Conservation (phyloP, 2,797 vertebrate species). For the Pristis pectinata region DNA sequence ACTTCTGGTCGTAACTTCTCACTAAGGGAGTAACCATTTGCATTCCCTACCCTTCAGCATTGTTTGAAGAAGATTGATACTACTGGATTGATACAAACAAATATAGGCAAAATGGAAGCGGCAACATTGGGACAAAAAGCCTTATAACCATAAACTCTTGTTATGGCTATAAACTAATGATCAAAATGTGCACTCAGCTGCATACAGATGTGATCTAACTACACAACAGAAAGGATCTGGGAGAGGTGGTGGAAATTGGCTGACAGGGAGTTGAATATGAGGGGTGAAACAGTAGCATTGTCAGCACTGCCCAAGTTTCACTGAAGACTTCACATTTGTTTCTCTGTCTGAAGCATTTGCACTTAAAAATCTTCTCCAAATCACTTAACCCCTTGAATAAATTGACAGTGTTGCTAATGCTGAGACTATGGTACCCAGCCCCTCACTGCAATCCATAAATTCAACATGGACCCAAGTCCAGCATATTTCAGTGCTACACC, state of each 20-base stretch:
- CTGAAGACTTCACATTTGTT: not conserved
- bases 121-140: constrained; percentile 20
- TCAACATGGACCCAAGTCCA: not conserved
- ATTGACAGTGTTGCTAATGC: not conserved
- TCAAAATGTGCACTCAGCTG: not conserved
- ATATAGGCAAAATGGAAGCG: constrained; percentile 5
- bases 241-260: constrained; percentile 21
- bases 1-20: not conserved
- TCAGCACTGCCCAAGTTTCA: not conserved
- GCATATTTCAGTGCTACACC: not conserved
- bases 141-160: not conserved
- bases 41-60: not conserved
- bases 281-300: not conserved
- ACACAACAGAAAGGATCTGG: not conserved
- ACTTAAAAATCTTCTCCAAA: not conserved
- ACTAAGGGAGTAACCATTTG: not conserved
- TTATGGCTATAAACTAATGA: constrained; percentile 22
- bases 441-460: not conserved
- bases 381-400: not conserved
- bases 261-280: not conserved
- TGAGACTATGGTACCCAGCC: not conserved
- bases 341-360: not conserved
- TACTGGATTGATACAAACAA: not conserved
- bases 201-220: constrained; percentile 2
- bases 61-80: not conserved